Conservation (phyloP, 2,797 vertebrate species). For the Merluccius polli region DNA sequence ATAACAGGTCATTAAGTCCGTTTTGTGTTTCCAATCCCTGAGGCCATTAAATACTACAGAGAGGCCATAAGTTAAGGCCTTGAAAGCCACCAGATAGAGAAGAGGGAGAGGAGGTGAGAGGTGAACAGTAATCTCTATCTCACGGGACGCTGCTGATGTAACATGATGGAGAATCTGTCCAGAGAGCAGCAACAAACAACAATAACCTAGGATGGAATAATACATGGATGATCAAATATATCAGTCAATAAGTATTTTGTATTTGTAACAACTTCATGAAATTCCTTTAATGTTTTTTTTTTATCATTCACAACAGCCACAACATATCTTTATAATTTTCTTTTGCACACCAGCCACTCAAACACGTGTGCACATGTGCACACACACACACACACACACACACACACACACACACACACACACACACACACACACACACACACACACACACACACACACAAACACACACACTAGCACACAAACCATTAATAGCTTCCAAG, state of each 20-base stretch:
- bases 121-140: background rate
- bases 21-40: background rate
- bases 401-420: no score
- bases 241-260: background rate
- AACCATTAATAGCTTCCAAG: background rate
- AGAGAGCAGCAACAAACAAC: background rate
- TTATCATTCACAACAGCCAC: background rate
- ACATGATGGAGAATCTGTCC: background rate
- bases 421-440: no score
- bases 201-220: background rate
- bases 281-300: background rate
- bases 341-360: no score
- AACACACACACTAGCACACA: no score
- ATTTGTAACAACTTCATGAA: background rate
- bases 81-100: background rate
- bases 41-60: background rate
- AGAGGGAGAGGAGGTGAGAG: background rate
- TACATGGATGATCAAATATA: background rate
- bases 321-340: no score
- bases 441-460: no score
- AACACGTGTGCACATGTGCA: no score
- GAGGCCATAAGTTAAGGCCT: background rate
- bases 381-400: no score
- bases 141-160: background rate
- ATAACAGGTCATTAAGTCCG: background rate